Percentiles rank a stretch among this genome's conserved stretches.
These are phyloP conservation scores for Nesometra sesokonis DNA, from an alignment of 35 echinoderm and acorn worm species.

Conservation along the genomic window DNA sequence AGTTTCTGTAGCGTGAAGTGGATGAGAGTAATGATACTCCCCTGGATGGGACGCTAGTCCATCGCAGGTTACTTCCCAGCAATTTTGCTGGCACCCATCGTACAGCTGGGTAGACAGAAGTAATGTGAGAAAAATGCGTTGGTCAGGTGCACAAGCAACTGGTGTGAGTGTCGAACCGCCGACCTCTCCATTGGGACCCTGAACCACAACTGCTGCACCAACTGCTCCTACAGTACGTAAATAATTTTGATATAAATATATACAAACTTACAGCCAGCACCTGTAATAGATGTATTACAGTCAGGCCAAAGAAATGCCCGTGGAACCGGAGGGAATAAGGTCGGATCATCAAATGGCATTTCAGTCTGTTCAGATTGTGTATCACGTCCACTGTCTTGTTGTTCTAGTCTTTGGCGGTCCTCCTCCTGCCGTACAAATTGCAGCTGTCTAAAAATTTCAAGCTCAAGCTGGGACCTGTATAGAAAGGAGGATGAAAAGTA, in stretches of 20 bases:
- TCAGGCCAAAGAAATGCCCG: background rate
- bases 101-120: too few species aligned
- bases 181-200: too few species aligned
- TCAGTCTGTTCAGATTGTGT: slow-evolving; percentile 32
- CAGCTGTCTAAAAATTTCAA: slow-evolving; percentile 59
- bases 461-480: slow-evolving; percentile 39
- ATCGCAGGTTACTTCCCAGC: too few species aligned
- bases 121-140: too few species aligned
- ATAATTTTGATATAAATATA: background rate
- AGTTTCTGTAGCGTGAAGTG: too few species aligned
- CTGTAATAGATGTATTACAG: background rate
- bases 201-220: too few species aligned
- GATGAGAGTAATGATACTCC: too few species aligned
- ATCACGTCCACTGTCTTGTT: slow-evolving; percentile 45
- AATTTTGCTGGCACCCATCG: too few species aligned
- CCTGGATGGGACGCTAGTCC: too few species aligned
- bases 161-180: too few species aligned
- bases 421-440: slow-evolving; percentile 43
- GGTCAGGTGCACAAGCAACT: too few species aligned
- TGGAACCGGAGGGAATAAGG: background rate
- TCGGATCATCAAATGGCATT: background rate
- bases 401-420: slow-evolving; percentile 1
- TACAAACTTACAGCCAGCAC: background rate
- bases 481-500: background rate
- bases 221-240: slow-evolving; percentile 34